Percentiles rank a stretch among this genome's conserved stretches.
Evolutionary conservation across 2,113 vertebrate genomes (phyloP).

Genomic region (Loxodonta africana): DNA sequence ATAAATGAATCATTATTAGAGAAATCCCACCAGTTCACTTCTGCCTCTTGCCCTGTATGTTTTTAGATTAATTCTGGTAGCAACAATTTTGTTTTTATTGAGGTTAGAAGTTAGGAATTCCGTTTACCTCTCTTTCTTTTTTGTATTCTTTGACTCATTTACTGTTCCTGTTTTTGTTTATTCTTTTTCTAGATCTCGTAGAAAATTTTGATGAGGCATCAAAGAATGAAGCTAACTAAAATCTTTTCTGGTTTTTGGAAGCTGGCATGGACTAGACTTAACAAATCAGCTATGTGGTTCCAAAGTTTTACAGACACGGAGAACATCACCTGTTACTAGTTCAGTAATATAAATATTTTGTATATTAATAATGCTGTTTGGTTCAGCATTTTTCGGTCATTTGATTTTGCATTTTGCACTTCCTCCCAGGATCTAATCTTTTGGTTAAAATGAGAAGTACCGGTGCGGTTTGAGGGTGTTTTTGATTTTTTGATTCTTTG

Average conservation of each 20-base stretch:
- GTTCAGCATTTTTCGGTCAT: slow-evolving; percentile 92
- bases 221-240: slow-evolving; percentile 98
- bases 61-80: slow-evolving; percentile 57
- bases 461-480: slow-evolving; percentile 88
- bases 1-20: slow-evolving; percentile 36
- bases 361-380: slow-evolving; percentile 94
- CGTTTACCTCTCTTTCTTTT: not conserved
- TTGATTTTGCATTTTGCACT: slow-evolving; percentile 95
- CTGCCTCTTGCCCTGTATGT: not conserved
- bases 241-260: slow-evolving; percentile 89
- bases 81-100: slow-evolving; percentile 58
- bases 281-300: slow-evolving; percentile 92
- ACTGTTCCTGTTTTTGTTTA: slow-evolving; percentile 44
- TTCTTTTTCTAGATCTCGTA: slow-evolving; percentile 94
- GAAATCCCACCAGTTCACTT: slow-evolving; percentile 44
- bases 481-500: slow-evolving; percentile 65
- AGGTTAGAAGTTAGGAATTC: slow-evolving; percentile 40
- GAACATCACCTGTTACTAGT: slow-evolving; percentile 93
- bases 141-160: slow-evolving; percentile 49
- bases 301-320: slow-evolving; percentile 92
- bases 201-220: slow-evolving; percentile 99
- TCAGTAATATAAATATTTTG: slow-evolving; percentile 96
- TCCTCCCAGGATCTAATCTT: slow-evolving; percentile 90
- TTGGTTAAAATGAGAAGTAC: slow-evolving; percentile 89
- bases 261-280: slow-evolving; percentile 93